phyloP scores from a whole-genome alignment of 92 coral and sea anemone genomes.

The Heliopora coerulea region DNA sequence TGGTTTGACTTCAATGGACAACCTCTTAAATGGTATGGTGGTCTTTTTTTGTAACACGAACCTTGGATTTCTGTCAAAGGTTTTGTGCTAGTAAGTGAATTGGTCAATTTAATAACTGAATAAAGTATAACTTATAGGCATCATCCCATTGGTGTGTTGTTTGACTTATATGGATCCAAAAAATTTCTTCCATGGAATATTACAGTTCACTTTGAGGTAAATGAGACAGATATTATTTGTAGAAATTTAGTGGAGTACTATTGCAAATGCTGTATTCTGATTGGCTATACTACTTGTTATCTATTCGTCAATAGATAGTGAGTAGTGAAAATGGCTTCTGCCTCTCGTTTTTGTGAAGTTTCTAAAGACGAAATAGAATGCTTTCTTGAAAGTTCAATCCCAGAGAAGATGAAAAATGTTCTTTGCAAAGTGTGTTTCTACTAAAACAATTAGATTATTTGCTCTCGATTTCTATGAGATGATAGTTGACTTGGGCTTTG shows the following conservation, averaged over 20 bases:
- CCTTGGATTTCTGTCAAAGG: background rate
- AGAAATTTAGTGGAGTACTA: background rate
- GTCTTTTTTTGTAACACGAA: background rate
- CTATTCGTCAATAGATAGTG: no score
- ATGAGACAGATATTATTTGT: background rate
- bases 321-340: no score
- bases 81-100: background rate
- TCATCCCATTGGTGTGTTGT: constrained; percentile 95
- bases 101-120: background rate
- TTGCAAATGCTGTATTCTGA: no score
- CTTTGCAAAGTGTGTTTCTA: no score
- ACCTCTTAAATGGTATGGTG: constrained; percentile 83
- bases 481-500: no score
- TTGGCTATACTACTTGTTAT: no score
- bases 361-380: no score
- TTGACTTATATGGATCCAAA: constrained; percentile 90
- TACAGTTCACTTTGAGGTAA: constrained; percentile 96
- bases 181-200: constrained; percentile 96
- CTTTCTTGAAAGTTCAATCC: no score
- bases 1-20: constrained; percentile 99
- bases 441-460: no score
- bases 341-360: no score
- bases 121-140: constrained; percentile 58
- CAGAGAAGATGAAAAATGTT: no score
- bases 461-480: no score